These are phyloP conservation scores for Macrophya annulata DNA, from an alignment of 2,888 invertebrate species.

Conservation along the genomic window DNA sequence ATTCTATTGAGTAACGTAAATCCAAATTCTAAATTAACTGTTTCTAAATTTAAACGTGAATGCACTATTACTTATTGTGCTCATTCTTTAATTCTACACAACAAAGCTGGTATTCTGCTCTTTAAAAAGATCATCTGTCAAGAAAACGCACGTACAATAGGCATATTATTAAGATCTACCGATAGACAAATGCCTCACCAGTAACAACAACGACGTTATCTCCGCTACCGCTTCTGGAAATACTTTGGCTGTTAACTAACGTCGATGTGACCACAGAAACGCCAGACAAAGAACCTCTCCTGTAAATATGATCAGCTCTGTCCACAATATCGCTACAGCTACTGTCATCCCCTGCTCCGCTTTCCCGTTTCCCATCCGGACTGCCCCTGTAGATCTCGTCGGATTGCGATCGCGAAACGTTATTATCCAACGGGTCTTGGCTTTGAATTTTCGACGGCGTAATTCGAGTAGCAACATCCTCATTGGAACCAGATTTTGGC, in stretches of 20 bases:
- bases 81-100: neutral
- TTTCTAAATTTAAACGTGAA: no score
- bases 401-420: slow-evolving; percentile 66
- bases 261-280: slow-evolving; percentile 78
- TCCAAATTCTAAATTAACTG: neutral
- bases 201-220: slow-evolving; percentile 77
- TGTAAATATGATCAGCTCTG: slow-evolving; percentile 60
- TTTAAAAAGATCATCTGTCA: neutral
- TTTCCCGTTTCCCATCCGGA: slow-evolving; percentile 60
- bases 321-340: slow-evolving; percentile 65
- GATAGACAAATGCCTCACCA: slow-evolving; percentile 65
- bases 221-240: slow-evolving; percentile 71
- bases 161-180: neutral
- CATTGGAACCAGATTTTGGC: slow-evolving; percentile 72
- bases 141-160: neutral
- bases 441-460: slow-evolving; percentile 72
- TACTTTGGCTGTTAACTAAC: slow-evolving; percentile 72
- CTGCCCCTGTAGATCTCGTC: slow-evolving; percentile 61
- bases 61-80: neutral
- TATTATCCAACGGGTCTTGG: slow-evolving; percentile 74
- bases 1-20: no score
- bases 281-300: slow-evolving; percentile 69
- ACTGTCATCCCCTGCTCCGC: slow-evolving; percentile 49
- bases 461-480: slow-evolving; percentile 69
- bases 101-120: neutral